Conservation (phyloP, 2,888 invertebrate species). For the Adela reaumurella region DNA sequence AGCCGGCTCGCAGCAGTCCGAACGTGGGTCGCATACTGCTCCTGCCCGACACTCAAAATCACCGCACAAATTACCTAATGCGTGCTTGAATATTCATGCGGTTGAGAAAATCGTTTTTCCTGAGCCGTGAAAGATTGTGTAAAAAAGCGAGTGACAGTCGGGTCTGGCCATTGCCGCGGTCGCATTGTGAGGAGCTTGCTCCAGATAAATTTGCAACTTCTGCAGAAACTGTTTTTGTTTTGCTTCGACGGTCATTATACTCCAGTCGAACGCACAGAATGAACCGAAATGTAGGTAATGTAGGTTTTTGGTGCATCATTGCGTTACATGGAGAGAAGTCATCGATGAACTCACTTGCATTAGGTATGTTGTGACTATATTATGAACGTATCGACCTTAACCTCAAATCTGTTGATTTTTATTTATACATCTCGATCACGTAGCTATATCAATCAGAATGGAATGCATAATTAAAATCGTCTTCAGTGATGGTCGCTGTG, state of each 20-base stretch:
- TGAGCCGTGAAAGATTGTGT: background rate
- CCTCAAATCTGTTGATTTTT: background rate
- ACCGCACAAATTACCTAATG: background rate
- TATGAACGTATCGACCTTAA: no score
- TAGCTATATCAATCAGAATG: background rate
- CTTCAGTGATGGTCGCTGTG: background rate
- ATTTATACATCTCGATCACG: background rate
- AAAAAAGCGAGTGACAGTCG: background rate
- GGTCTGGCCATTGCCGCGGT: background rate
- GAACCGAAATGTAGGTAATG: no score
- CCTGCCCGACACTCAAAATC: background rate
- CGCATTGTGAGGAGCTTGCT: background rate
- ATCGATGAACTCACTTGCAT: no score
- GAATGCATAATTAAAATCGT: background rate
- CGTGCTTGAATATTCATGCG: background rate
- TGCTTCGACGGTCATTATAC: background rate
- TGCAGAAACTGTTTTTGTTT: background rate
- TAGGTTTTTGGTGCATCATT: no score
- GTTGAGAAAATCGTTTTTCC: background rate
- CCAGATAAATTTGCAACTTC: background rate
- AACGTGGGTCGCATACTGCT: background rate
- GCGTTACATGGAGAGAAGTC: no score
- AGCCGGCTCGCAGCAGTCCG: background rate
- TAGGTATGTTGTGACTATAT: no score
- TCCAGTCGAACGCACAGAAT: no score